phyloP scores from a whole-genome alignment of 2,888 invertebrate species.

The Macaria liturata region DNA sequence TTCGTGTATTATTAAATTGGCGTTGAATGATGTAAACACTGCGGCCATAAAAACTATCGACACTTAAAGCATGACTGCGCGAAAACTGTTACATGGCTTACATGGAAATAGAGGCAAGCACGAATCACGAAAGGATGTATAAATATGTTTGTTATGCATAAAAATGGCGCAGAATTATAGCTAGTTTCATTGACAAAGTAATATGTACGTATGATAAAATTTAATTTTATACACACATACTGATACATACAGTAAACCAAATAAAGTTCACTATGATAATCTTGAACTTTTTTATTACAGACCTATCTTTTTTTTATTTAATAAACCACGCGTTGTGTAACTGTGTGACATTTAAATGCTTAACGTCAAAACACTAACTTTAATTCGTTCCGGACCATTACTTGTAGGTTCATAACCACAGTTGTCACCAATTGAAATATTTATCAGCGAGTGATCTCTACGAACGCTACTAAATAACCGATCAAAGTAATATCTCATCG shows the following conservation, averaged over 20 bases:
- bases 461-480: conserved; percentile 25
- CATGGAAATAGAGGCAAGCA: no score
- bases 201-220: no score
- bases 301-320: no score
- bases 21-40: conserved; percentile 56
- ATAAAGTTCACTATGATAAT: no score
- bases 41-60: conserved; percentile 17
- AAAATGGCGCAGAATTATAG: no score
- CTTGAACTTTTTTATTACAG: no score
- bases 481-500: conserved; percentile 29
- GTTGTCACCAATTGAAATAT: conserved; percentile 19
- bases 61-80: conserved; percentile 4
- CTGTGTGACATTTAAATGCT: conserved; percentile 4
- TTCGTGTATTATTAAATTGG: conserved; percentile 72
- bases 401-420: conserved; percentile 10
- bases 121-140: no score
- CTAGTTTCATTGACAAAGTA: no score
- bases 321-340: conserved; percentile 8
- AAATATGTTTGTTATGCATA: no score
- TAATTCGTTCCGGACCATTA: conserved; percentile 13
- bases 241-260: no score
- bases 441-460: conserved; percentile 19
- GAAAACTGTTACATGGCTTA: neutral
- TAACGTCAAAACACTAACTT: conserved; percentile 14
- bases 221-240: no score